Evolutionary conservation across 2,888 invertebrate species (phyloP), one percentile per base, ranked within the genome.

Genomic region (Tenthredo livida): DNA sequence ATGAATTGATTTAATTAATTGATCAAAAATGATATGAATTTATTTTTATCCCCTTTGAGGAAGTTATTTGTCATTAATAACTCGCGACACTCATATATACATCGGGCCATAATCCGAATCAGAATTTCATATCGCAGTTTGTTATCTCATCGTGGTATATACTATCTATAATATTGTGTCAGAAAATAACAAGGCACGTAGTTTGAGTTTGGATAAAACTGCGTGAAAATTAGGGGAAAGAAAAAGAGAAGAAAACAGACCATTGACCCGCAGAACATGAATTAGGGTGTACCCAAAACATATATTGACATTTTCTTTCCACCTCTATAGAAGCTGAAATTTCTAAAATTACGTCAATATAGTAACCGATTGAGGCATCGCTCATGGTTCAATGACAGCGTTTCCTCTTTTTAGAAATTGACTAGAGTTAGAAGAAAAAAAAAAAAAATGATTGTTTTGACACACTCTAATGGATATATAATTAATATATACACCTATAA

Each of bases 1-100:
- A 73, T 73, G 43, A 43, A 12, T 21, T 43, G 73, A 73, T 43
- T 43, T 3, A 73, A 43, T 73, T 73, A 21, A 73, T 73, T 40
- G 21, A 25, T 21, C 21, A 73, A n/a, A 73, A 73, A 21, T 43
- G n/a, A 9, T 3, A 12, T 10, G 6, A 73, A 21, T 73, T 21
- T 21, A 70, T 37, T 37, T 15, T 70, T 7, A 70, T n/a, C 70
- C 37, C 5, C n/a, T 37, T 37, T 33, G 61, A 25, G 10, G 10
- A 25, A 25, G 61, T 61, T 25, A 61, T 50, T 50, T n/a, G 50
- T n/a, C 17, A 50, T 10, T n/a, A 43, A n/a, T 54, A 54, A 54
- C 6, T 54, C 54, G n/a, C 54, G n/a, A 54, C n/a, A n/a, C 54
- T 54, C n/a, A n/a, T 54, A 54, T 54, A 29, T 29, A 29, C 2